Evolutionary conservation across 2,113 vertebrate genomes (phyloP).

Genomic region (Chiloscyllium plagiosum): DNA sequence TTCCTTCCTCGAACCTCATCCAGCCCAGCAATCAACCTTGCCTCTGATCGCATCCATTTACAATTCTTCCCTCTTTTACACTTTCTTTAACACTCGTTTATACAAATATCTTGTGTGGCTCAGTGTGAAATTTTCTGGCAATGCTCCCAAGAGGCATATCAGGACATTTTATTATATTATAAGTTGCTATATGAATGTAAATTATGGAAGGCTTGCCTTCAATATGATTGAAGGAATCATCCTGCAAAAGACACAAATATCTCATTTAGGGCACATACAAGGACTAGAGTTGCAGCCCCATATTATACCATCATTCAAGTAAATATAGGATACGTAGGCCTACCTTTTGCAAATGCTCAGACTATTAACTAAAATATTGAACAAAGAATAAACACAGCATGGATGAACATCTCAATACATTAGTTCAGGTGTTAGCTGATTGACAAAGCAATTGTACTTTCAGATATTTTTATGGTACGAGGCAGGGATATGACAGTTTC

Average conservation of each 20-base stretch:
- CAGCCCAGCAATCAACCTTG: background rate
- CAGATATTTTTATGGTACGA: no score
- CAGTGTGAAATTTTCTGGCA: background rate
- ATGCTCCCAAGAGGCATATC: background rate
- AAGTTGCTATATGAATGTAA: background rate
- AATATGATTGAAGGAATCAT: background rate
- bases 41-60: background rate
- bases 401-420: background rate
- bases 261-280: background rate
- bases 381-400: background rate
- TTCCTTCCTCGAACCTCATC: background rate
- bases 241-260: background rate
- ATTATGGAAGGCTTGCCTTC: background rate
- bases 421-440: background rate
- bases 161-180: background rate
- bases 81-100: background rate
- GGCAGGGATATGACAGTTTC: background rate
- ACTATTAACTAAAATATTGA: background rate
- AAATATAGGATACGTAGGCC: background rate
- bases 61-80: background rate
- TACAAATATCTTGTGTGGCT: background rate
- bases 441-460: background rate
- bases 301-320: background rate
- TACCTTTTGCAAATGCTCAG: background rate
- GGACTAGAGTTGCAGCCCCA: background rate